Evolutionary conservation across 2,113 vertebrate species (phyloP).

Genomic region (Rhipidura dahli): DNA sequence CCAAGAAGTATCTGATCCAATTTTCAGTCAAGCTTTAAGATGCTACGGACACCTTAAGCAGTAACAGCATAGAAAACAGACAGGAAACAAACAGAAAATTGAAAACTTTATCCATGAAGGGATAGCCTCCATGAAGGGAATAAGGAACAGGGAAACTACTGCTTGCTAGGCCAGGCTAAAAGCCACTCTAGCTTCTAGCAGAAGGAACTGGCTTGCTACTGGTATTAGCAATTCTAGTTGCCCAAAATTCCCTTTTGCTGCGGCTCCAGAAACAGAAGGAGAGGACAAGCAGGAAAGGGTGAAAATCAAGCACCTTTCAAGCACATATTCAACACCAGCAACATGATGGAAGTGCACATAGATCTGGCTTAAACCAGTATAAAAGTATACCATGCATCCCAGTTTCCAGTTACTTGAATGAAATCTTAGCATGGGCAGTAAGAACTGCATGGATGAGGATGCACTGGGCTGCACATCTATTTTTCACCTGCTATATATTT

Average conservation of each 20-base stretch:
- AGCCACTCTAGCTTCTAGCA: not conserved
- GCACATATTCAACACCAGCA: not conserved
- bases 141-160: not conserved
- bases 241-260: not conserved
- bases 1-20: not conserved
- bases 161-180: not conserved
- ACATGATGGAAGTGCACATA: fast-evolving
- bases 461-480: not conserved
- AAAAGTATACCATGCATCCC: not conserved
- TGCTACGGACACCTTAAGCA: not conserved
- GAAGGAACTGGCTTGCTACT: not conserved
- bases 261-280: not conserved
- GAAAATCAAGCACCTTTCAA: not conserved
- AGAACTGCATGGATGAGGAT: not conserved
- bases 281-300: not conserved
- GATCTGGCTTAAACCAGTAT: not conserved
- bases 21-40: not conserved
- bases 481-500: not conserved
- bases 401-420: not conserved
- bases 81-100: not conserved
- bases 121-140: not conserved
- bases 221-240: not conserved
- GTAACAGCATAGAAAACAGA: not conserved
- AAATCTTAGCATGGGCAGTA: not conserved
- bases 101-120: not conserved